phyloP scores from a whole-genome alignment of 2,797 vertebrate species.

The Lagocephalus sceleratus region DNA sequence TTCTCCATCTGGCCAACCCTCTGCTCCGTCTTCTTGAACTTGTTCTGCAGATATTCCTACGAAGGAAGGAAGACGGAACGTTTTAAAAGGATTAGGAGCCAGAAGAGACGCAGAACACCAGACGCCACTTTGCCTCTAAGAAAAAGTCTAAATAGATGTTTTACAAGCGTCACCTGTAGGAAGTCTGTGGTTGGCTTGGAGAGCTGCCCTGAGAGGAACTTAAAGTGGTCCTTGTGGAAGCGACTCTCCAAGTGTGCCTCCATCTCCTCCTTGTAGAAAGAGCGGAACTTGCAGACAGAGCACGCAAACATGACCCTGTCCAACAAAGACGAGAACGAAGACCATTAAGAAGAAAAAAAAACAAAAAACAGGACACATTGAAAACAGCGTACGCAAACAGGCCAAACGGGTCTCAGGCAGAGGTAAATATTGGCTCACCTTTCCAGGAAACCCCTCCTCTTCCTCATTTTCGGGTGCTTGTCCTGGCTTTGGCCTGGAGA shows the following conservation, averaged over 20 bases:
- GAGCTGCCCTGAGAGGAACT: conserved; percentile 86
- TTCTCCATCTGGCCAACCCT: conserved; percentile 81
- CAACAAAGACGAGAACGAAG: background rate
- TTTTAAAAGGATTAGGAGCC: background rate
- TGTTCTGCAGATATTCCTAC: conserved; percentile 88
- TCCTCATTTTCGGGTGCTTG: conserved; percentile 79
- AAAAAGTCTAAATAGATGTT: background rate
- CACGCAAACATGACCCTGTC: conserved; percentile 90
- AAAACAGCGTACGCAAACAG: background rate
- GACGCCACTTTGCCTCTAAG: background rate
- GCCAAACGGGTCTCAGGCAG: background rate
- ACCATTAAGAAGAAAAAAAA: too few relatives aligned
- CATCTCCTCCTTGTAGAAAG: conserved; percentile 94
- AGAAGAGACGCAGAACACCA: too few relatives aligned
- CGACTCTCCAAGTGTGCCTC: conserved; percentile 85
- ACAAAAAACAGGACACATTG: background rate
- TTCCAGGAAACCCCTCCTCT: conserved; percentile 89
- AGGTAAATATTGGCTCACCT: conserved; percentile 71
- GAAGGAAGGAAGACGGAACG: background rate
- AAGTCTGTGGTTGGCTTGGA: conserved; percentile 92
- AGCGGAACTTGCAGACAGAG: conserved; percentile 91
- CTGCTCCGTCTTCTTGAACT: conserved; percentile 86
- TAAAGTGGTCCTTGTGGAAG: conserved; percentile 94
- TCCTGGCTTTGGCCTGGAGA: conserved; percentile 70
- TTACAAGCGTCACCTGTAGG: conserved; percentile 76